Evolutionary conservation across 2,797 vertebrate species (phyloP).

Genomic region (Falco cherrug): DNA sequence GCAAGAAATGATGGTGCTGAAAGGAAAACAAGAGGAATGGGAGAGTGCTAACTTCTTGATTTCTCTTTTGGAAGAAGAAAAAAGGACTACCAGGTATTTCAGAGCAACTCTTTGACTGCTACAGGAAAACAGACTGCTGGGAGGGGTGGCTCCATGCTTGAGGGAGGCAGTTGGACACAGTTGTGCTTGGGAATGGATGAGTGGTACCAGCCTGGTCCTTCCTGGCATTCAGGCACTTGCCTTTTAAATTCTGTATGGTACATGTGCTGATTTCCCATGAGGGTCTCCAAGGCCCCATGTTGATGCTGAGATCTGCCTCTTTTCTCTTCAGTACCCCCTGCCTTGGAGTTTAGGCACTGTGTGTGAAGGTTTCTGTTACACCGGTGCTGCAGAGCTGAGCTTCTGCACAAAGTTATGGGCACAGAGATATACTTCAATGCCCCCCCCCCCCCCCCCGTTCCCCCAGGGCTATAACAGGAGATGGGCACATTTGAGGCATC

Average conservation of each 20-base stretch:
- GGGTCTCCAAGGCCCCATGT: background rate
- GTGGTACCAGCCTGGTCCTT: background rate
- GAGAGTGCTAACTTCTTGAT: background rate
- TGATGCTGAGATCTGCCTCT: background rate
- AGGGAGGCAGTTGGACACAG: background rate
- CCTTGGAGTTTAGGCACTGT: background rate
- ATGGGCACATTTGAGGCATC: background rate
- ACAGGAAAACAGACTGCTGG: background rate
- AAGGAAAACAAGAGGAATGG: background rate
- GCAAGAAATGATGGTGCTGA: background rate
- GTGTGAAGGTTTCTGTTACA: background rate
- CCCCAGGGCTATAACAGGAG: background rate
- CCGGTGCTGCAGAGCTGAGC: background rate
- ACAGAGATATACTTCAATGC: background rate
- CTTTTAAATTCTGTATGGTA: background rate
- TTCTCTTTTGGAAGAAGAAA: background rate
- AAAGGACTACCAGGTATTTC: background rate
- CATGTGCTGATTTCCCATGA: background rate
- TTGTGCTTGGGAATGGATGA: background rate
- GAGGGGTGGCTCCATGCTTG: background rate
- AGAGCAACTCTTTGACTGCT: background rate
- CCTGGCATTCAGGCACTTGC: background rate
- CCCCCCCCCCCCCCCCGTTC: background rate
- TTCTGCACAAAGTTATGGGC: background rate
- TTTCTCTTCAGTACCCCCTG: background rate